phyloP scores from a whole-genome alignment of 2,797 vertebrate species.

The Notamacropus eugenii region DNA sequence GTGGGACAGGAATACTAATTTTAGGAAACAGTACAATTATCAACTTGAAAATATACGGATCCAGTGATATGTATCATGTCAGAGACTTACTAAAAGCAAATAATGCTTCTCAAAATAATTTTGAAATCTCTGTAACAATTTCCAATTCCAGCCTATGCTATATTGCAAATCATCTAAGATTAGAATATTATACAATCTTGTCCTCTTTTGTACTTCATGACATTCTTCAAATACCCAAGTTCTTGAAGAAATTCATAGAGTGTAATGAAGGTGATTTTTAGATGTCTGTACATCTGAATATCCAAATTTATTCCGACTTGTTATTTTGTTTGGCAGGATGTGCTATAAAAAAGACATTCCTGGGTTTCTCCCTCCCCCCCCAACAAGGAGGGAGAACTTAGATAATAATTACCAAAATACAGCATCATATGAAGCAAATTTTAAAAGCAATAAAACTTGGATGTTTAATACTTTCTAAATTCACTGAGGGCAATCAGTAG shows the following conservation, averaged over 20 bases:
- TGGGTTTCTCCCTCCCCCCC: background rate
- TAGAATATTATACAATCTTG: background rate
- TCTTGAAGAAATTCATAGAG: background rate
- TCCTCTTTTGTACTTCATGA: background rate
- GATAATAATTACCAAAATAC: background rate
- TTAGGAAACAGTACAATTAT: background rate
- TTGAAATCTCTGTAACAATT: background rate
- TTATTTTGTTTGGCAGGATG: background rate
- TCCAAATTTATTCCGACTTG: background rate
- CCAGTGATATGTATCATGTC: background rate
- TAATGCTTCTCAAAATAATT: background rate
- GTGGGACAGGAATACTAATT: background rate
- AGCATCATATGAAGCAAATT: background rate
- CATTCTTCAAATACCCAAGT: background rate
- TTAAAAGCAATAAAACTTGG: background rate
- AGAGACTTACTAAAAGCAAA: background rate
- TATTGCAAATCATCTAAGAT: background rate
- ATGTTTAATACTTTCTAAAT: background rate
- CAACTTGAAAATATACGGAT: background rate
- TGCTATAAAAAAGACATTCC: background rate
- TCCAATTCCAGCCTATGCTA: background rate
- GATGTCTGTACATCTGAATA: background rate
- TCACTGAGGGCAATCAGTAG: background rate
- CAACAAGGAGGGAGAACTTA: background rate
- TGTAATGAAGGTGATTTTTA: background rate